A percentile compares a stretch with the other conserved stretches of the same genome.
These are phyloP conservation scores for Eurypyga helias DNA, from an alignment of 2,113 vertebrate species.

Conservation along the genomic window DNA sequence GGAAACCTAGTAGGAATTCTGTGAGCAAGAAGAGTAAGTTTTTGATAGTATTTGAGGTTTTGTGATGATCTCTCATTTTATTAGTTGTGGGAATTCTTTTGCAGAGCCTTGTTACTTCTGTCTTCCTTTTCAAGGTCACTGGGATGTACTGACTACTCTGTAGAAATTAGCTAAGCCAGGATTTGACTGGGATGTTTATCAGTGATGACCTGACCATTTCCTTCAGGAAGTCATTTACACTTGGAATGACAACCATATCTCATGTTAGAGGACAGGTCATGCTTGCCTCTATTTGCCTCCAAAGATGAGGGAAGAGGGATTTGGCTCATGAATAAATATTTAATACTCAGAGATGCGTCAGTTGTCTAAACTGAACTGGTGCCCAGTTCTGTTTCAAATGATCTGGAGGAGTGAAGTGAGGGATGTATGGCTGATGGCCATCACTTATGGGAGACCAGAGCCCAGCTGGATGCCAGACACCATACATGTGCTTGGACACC, in stretches of 20 bases:
- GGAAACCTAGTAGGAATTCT: not conserved
- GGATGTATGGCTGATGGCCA: not conserved
- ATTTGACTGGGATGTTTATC: not conserved
- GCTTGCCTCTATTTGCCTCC: not conserved
- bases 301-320: not conserved
- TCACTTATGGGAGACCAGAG: not conserved
- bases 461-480: not conserved
- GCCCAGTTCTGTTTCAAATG: not conserved
- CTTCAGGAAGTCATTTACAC: not conserved
- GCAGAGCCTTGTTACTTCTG: not conserved
- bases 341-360: fast-evolving
- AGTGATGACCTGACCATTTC: not conserved
- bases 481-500: not conserved
- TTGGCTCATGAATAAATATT: not conserved
- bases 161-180: not conserved
- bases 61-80: not conserved
- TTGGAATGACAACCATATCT: not conserved
- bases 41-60: not conserved
- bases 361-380: not conserved
- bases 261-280: not conserved
- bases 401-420: not conserved
- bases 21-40: not conserved
- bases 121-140: not conserved
- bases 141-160: not conserved
- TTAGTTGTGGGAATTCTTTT: not conserved